Evolutionary conservation across 1,140 invertebrate genomes (phyloP).

Genomic region (Cryptotermes secundus): DNA sequence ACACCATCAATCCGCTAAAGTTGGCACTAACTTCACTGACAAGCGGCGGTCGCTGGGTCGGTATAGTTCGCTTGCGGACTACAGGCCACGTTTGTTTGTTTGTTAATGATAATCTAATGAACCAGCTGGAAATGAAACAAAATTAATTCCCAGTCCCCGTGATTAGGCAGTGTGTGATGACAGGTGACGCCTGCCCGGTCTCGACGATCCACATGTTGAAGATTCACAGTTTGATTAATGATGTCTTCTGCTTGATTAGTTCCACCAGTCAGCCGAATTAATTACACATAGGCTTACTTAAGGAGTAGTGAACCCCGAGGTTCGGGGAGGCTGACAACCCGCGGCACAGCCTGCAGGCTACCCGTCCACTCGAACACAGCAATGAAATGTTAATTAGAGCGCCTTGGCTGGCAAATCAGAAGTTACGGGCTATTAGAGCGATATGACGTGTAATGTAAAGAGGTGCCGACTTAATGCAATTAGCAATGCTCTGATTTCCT

Average conservation of each 20-base stretch:
- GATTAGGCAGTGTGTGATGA: not conserved
- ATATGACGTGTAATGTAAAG: not conserved
- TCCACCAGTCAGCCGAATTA: slow-evolving; percentile 18
- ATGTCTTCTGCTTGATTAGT: slow-evolving; percentile 1
- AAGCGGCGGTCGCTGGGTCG: no score
- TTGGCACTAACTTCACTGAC: no score
- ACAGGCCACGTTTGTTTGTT: no score
- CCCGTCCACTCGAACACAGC: not conserved
- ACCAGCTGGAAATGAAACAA: no score
- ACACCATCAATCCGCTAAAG: no score
- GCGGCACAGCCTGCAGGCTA: not conserved
- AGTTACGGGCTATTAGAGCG: not conserved
- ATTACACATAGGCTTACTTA: slow-evolving; percentile 7
- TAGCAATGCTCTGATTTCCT: not conserved
- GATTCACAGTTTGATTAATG: slow-evolving; percentile 10
- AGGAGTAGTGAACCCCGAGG: not conserved
- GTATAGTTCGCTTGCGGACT: no score
- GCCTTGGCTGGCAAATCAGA: not conserved
- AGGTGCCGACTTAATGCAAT: not conserved
- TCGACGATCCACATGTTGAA: not conserved
- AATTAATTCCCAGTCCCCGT: not conserved
- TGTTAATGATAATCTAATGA: no score
- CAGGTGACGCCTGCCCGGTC: not conserved
- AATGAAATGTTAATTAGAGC: slow-evolving; percentile 10
- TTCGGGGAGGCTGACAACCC: no score